Percentiles rank a stretch among this genome's conserved stretches.
These are phyloP conservation scores for Rhinoraja longicauda DNA, from an alignment of 2,797 vertebrate genomes.

Conservation along the genomic window DNA sequence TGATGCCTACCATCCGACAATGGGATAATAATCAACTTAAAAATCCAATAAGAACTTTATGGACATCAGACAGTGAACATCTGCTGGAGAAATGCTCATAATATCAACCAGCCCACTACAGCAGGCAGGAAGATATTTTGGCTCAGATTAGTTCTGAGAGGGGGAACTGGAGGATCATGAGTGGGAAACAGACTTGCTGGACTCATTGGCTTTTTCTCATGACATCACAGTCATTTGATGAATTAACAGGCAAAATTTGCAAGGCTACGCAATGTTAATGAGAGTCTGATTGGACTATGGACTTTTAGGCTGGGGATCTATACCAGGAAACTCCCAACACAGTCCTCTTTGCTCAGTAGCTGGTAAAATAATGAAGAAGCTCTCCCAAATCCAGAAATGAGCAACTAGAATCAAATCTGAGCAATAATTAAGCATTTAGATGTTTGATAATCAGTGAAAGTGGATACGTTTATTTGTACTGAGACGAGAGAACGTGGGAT, in stretches of 20 bases:
- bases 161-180: background rate
- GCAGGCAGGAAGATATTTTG: too few species aligned
- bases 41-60: too few species aligned
- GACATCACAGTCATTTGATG: background rate
- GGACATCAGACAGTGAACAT: too few species aligned
- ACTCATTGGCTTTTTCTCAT: background rate
- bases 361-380: background rate
- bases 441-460: background rate
- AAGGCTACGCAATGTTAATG: background rate
- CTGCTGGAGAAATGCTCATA: too few species aligned
- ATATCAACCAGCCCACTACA: too few species aligned
- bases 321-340: background rate
- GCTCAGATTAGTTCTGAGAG: too few species aligned
- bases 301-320: background rate
- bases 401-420: background rate
- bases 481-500: background rate
- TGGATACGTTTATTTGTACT: background rate
- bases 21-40: too few species aligned
- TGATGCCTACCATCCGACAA: too few species aligned
- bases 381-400: background rate
- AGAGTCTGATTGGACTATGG: background rate
- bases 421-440: background rate
- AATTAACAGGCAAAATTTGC: background rate
- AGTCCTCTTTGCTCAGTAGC: background rate
- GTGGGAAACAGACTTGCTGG: background rate